These are phyloP conservation scores for Philonicus albiceps DNA, from an alignment of 2,888 invertebrate species.

Conservation along the genomic window DNA sequence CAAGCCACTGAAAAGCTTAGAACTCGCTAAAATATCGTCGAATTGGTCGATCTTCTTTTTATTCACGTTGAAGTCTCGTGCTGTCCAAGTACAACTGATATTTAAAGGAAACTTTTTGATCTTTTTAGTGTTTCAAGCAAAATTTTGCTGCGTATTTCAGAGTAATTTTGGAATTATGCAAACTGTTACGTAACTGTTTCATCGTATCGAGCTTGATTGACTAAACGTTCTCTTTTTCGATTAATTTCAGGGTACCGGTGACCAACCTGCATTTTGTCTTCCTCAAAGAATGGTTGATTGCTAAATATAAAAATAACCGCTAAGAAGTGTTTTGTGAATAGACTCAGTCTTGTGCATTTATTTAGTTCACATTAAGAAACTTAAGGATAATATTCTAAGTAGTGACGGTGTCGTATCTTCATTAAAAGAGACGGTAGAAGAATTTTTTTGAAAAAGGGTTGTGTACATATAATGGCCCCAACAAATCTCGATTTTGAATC, in stretches of 20 bases:
- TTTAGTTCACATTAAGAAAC: not conserved
- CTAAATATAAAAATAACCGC: not conserved
- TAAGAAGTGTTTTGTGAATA: not conserved
- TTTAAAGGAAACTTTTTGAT: not conserved
- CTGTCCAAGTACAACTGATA: not conserved
- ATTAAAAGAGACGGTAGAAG: slow-evolving; percentile 17
- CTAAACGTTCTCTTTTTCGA: not conserved
- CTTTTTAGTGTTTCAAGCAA: not conserved
- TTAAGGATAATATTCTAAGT: not conserved
- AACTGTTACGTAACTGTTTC: not conserved
- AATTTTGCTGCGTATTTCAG: slow-evolving; percentile 2
- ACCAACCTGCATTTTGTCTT: not conserved
- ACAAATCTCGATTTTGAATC: slow-evolving; percentile 60
- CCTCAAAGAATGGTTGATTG: not conserved
- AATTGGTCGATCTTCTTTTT: not conserved
- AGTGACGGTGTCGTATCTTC: not conserved
- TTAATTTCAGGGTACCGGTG: not conserved
- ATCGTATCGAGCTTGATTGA: not conserved
- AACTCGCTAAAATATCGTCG: not conserved
- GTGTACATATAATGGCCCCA: slow-evolving; percentile 62
- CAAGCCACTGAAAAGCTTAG: slow-evolving; percentile 42
- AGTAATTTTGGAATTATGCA: slow-evolving; percentile 28
- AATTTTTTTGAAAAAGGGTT: slow-evolving; percentile 48
- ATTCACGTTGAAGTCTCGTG: not conserved
- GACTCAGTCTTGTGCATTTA: not conserved